Percentiles rank a stretch among this genome's conserved stretches.
phyloP scores from a whole-genome alignment of 2,113 vertebrate genomes.

The Stictonetta naevosa region DNA sequence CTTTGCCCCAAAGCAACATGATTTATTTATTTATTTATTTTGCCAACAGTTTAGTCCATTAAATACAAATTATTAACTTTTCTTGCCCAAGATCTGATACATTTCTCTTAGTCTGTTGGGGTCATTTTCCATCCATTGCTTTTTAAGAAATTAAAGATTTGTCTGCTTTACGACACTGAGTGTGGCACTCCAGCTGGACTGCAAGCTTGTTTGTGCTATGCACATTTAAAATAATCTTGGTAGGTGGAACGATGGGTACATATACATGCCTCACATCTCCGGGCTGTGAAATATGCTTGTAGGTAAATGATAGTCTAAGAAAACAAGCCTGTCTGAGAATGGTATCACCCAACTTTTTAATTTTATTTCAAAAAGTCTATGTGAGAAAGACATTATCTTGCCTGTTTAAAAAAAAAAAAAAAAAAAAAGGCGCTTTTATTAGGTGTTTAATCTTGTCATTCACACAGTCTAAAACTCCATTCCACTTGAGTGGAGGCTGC shows the following conservation, averaged over 20 bases:
- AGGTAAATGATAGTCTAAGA: background rate
- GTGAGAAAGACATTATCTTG: background rate
- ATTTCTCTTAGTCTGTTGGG: background rate
- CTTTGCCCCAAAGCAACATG: rapidly evolving
- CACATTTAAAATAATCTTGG: slow-evolving; percentile 23
- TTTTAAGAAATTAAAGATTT: background rate
- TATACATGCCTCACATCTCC: background rate
- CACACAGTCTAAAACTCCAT: background rate
- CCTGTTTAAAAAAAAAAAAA: background rate
- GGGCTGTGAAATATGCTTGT: background rate
- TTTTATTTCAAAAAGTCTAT: background rate
- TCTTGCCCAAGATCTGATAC: background rate
- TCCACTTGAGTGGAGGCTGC: background rate
- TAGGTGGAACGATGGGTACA: background rate
- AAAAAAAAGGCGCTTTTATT: background rate
- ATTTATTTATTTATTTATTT: background rate
- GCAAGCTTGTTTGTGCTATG: background rate
- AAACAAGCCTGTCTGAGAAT: background rate
- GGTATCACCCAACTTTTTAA: background rate
- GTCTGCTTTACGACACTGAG: background rate
- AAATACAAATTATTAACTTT: background rate
- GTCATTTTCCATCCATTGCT: background rate
- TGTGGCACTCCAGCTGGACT: background rate
- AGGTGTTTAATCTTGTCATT: background rate
- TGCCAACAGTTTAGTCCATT: background rate